These are phyloP conservation scores for Diabrotica undecimpunctata DNA, from an alignment of 1,140 invertebrate genomes.

Conservation along the genomic window DNA sequence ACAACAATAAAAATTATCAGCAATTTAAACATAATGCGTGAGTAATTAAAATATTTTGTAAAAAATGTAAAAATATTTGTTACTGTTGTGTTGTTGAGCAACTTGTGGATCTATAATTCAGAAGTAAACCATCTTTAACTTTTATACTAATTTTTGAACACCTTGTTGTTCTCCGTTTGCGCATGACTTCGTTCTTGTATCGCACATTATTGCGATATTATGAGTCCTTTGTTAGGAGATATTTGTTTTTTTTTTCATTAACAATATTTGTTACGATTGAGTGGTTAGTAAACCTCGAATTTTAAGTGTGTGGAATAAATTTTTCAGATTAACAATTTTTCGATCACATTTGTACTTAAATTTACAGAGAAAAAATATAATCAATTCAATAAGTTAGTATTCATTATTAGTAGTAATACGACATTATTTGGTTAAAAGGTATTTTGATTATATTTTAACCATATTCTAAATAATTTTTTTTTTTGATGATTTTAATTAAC, in stretches of 20 bases:
- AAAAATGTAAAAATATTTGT: background rate
- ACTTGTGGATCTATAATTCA: background rate
- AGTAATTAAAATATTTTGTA: background rate
- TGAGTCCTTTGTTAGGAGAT: background rate
- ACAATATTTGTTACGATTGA: background rate
- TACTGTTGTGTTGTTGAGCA: background rate
- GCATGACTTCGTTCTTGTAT: background rate
- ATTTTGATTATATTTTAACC: no score
- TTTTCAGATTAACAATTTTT: no score
- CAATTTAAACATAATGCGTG: background rate
- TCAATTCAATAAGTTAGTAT: no score
- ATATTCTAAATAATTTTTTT: no score
- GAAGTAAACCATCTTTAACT: background rate
- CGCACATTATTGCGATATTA: background rate
- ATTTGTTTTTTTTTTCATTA: background rate
- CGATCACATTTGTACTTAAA: no score
- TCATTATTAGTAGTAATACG: no score
- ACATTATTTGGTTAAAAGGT: no score
- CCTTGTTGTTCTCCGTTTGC: background rate
- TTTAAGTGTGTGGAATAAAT: background rate
- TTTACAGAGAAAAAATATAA: no score
- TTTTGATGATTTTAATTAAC: no score
- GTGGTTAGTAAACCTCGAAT: background rate
- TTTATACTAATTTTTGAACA: slow-evolving; percentile 1
- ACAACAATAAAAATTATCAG: background rate